These are phyloP conservation scores for Lydus trimaculatus DNA, from an alignment of 2,888 invertebrate species.

Conservation along the genomic window DNA sequence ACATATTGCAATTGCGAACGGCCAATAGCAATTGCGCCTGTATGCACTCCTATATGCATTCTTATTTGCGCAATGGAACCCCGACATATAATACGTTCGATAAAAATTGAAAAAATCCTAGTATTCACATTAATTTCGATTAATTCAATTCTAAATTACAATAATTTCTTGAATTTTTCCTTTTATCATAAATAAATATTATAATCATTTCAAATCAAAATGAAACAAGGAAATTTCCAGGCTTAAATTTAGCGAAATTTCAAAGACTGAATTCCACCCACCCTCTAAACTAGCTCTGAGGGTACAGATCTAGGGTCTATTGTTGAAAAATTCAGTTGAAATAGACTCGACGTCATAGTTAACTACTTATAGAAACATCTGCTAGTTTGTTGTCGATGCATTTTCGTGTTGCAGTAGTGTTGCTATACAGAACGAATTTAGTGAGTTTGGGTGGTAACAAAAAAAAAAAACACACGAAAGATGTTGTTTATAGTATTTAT, in stretches of 20 bases:
- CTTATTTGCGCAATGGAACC: conserved; percentile 36
- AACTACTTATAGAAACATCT: neutral
- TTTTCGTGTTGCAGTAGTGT: neutral
- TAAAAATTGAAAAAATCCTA: neutral
- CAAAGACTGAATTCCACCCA: neutral
- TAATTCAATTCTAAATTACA: neutral
- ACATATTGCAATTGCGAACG: conserved; percentile 30
- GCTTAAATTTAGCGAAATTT: no score
- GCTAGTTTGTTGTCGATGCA: neutral
- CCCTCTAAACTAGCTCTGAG: neutral
- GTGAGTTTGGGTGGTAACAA: neutral
- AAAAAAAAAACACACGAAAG: neutral
- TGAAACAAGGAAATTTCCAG: no score
- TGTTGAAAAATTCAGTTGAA: neutral
- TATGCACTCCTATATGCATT: conserved; percentile 35
- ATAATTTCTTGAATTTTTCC: no score
- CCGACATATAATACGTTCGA: conserved; percentile 17
- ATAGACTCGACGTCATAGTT: neutral
- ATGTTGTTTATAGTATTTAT: neutral
- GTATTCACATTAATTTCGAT: neutral
- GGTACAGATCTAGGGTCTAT: neutral
- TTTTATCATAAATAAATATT: no score
- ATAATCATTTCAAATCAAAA: no score
- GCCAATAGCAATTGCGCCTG: conserved; percentile 36
- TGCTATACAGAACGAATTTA: no score